Evolutionary conservation across 2,888 invertebrate genomes (phyloP).

Genomic region (Scaptomyza cyrtandrae): DNA sequence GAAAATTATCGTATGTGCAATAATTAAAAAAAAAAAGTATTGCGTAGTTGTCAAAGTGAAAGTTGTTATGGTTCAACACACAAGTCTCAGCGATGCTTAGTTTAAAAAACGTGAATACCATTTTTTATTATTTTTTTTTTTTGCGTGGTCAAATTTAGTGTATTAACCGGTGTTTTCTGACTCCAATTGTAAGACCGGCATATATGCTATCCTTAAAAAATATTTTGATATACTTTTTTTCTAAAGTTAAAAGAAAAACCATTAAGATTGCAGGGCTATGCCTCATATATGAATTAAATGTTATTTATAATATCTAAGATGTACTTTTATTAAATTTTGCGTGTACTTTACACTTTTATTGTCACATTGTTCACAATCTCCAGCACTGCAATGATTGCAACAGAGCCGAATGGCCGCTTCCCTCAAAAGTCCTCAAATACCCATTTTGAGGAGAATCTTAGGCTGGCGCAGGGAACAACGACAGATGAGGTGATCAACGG

Average conservation of each 20-base stretch:
- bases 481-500: constrained; percentile 52
- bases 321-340: not conserved
- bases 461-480: constrained; percentile 43
- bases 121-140: not conserved
- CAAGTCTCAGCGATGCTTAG: not conserved
- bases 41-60: constrained; percentile 47
- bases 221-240: not conserved
- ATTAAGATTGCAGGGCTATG: too few species aligned
- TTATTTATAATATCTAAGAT: not conserved
- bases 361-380: not conserved
- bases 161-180: not conserved
- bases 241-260: not conserved
- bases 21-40: not conserved
- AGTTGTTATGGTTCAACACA: constrained; percentile 30
- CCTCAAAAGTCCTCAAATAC: constrained; percentile 36
- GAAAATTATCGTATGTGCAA: not conserved
- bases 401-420: constrained; percentile 29
- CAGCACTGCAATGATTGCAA: constrained; percentile 52
- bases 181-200: not conserved
- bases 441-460: constrained; percentile 60
- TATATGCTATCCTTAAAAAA: not conserved
- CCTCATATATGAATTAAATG: not conserved
- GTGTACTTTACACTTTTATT: not conserved
- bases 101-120: not conserved
- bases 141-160: not conserved